Evolutionary conservation across 2,888 invertebrate species (phyloP).

Genomic region (Drosophila cognata): DNA sequence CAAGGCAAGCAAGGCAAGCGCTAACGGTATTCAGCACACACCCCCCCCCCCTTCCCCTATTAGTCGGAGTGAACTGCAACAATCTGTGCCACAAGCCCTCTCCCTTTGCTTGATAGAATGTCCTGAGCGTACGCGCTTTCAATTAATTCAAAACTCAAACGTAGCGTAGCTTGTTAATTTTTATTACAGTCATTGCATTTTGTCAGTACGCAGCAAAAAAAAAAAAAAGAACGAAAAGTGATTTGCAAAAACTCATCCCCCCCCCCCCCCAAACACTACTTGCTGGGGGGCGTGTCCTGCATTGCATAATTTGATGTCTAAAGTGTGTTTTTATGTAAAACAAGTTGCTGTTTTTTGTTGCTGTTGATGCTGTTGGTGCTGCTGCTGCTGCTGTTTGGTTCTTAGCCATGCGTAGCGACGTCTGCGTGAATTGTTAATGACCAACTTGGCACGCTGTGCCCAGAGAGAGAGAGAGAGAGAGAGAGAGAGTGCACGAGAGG

Average conservation of each 20-base stretch:
- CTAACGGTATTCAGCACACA: constrained; percentile 5
- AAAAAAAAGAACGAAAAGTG: not conserved
- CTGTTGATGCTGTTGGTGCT: constrained; percentile 28
- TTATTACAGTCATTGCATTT: constrained; percentile 78
- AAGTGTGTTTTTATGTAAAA: constrained; percentile 79
- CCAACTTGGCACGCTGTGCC: constrained; percentile 67
- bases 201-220: constrained; percentile 55
- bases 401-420: constrained; percentile 62
- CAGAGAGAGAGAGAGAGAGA: not conserved
- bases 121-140: constrained; percentile 80
- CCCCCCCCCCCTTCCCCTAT: not conserved
- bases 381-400: constrained; percentile 35
- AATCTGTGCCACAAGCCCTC: constrained; percentile 12
- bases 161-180: constrained; percentile 81
- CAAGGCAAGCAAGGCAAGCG: constrained; percentile 35
- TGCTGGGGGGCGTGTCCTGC: constrained; percentile 26
- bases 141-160: constrained; percentile 82
- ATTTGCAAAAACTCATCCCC: constrained; percentile 1
- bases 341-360: constrained; percentile 58
- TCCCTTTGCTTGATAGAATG: constrained; percentile 39
- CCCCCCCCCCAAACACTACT: not conserved
- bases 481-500: not conserved
- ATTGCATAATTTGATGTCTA: constrained; percentile 77
- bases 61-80: constrained; percentile 16
- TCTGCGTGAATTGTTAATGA: constrained; percentile 74